Base-by-base conservation (phyloP, 2,797 vertebrate species). In the Menidia menidia region DNA sequence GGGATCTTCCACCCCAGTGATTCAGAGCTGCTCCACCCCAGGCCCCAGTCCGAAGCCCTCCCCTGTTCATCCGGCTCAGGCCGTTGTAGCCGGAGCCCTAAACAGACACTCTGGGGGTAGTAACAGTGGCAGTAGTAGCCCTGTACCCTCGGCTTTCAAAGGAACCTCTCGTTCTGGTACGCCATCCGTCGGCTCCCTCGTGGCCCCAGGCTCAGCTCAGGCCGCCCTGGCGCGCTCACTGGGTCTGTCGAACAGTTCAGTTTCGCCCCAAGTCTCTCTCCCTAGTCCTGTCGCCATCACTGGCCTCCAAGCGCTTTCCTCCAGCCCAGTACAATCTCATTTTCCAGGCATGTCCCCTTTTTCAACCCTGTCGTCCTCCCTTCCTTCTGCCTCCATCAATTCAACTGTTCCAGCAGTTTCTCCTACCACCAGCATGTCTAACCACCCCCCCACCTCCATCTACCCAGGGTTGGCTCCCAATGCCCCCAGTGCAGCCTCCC, bases 71-170 rank as follows among this genome's bases (percentile, higher is more conserved):
- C 57, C 90, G 55, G 85, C 86, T 10, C 91, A 87, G 45, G 80
- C 80, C 31, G 79, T 86, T 50, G 64, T 88, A 4, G 78, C 80
- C 5, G 92, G 84, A 50, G 77, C 65, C 6, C 51, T 93, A 51
- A 83, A 80, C 66, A 90, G 92, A 77, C 94, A 93, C 4, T 18
- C 76, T 0, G 92, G 82, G 8, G 84, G 88, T 0, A 72, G 82
- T 25, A 81, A 81, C 79, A 95, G 94, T 60, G 94, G 94, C 77
- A 93, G 92, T 64, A 95, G 90, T 62, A 99, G 98, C 81, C 97
- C 98, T 0, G 95, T 97, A 2, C 96, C 94, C 35, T 98, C 97
- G 0, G 96, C 96, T 63, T 98, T 99, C 82, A 98, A 97, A 85
- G 96, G 97, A 58, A 95, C 95, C 1, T 91, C 96, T 14, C 96